Conservation (phyloP, 2,888 invertebrate genomes). For the Syrista parreyssii region DNA sequence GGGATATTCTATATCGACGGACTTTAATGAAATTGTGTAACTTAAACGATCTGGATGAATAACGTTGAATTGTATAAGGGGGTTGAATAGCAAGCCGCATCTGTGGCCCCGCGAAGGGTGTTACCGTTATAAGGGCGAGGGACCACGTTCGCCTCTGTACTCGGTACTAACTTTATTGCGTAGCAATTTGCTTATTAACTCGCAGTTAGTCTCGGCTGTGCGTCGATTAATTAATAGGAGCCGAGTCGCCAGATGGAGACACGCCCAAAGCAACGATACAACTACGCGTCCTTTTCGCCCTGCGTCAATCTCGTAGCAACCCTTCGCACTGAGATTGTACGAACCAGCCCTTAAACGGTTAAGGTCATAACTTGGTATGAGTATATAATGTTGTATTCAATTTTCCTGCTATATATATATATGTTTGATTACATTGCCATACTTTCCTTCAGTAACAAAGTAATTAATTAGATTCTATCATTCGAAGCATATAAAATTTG, state of each 20-base stretch:
- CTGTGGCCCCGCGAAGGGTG: slow-evolving; percentile 64
- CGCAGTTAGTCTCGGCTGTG: slow-evolving; percentile 64
- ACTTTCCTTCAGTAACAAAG: background rate
- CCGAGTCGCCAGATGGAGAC: slow-evolving; percentile 53
- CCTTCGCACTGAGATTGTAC: slow-evolving; percentile 31
- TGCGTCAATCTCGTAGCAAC: slow-evolving; percentile 30
- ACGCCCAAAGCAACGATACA: slow-evolving; percentile 44
- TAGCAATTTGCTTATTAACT: slow-evolving; percentile 67
- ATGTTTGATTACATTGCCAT: too few species aligned
- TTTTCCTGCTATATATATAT: background rate
- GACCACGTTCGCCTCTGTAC: slow-evolving; percentile 30
- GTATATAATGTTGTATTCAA: background rate
- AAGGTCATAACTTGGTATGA: background rate
- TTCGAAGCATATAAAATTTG: background rate
- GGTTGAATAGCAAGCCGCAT: slow-evolving; percentile 61
- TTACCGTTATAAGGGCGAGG: slow-evolving; percentile 59
- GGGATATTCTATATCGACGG: background rate
- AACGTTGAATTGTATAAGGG: slow-evolving; percentile 57
- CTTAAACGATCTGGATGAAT: slow-evolving; percentile 52
- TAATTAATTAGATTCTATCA: background rate
- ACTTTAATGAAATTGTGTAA: background rate
- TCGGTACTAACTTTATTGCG: slow-evolving; percentile 62
- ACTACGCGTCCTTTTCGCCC: slow-evolving; percentile 8
- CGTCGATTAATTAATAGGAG: slow-evolving; percentile 64
- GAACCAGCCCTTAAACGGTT: slow-evolving; percentile 33